Conservation (phyloP, 2,113 vertebrate genomes). For the Eolophus roseicapilla region DNA sequence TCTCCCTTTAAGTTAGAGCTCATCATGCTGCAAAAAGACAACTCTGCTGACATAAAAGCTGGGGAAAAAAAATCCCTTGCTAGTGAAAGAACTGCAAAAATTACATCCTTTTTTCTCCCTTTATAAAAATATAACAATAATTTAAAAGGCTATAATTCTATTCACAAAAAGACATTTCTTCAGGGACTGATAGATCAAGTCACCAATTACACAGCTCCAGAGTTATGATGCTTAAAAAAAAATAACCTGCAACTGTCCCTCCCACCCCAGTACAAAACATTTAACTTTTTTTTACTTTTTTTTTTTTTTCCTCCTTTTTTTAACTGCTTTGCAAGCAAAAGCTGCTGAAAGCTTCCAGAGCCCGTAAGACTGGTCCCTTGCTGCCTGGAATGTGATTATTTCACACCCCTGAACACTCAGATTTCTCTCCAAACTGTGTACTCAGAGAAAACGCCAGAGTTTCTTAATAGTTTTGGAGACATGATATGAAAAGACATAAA, state of each 20-base stretch:
- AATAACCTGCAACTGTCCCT: neutral
- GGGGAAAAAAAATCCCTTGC: neutral
- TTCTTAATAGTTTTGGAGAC: slow-evolving; percentile 52
- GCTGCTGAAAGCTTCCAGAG: slow-evolving; percentile 35
- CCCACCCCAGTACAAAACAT: neutral
- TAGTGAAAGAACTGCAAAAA: neutral
- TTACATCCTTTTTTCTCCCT: neutral
- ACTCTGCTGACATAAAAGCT: slow-evolving; percentile 5
- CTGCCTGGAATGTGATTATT: slow-evolving; percentile 48
- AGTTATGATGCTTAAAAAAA: slow-evolving; percentile 51
- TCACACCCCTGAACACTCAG: slow-evolving; percentile 56
- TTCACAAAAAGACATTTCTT: slow-evolving; percentile 50
- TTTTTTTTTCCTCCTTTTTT: neutral
- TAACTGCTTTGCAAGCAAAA: slow-evolving; percentile 31
- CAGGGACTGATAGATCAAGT: slow-evolving; percentile 61
- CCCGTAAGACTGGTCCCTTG: slow-evolving; percentile 23
- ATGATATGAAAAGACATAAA: slow-evolving; percentile 57
- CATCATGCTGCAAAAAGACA: neutral
- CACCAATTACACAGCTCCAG: slow-evolving; percentile 66
- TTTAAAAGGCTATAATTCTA: neutral
- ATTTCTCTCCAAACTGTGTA: slow-evolving; percentile 42
- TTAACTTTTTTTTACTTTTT: neutral
- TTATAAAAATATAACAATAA: neutral
- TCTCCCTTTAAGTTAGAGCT: slow-evolving; percentile 12
- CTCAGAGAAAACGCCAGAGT: slow-evolving; percentile 45